Base-by-base conservation (phyloP, 1,140 invertebrate genomes). In the Caenorhabditis inopinata region DNA sequence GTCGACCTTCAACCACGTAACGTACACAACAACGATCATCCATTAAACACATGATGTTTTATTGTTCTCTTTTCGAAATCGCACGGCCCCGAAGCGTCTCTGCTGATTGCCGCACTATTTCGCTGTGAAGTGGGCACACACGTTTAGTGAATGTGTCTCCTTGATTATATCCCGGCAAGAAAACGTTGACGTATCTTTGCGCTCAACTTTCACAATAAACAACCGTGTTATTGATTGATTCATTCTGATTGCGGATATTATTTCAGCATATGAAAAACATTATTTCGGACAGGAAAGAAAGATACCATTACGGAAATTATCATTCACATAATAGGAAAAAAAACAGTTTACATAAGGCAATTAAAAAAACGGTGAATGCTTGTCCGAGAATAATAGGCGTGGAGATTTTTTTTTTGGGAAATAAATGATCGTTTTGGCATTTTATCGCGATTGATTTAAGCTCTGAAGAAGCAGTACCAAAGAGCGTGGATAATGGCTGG, bases 401-500 rank as follows among this genome's bases (percentile, higher is more conserved):
- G 48, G 5, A 7, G 18, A n/a, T 18, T 46, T 23, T 23, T 47
- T 49, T 75, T 47, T 5, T 12, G 18, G 21, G 11, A 42, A 6
- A 6, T 14, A 16, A 11, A 5, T 11, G 23, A 45, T 74, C 47
- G 35, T 5, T 6, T 29, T 47, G 74, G 74, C 42, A 75, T 12
- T 47, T 48, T 6, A 16, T 38, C 25, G 16, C 25, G 45, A 53
- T n/a, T 38, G 47, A 29, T 76, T 35, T 42, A 38, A 76, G 32
- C 48, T 49, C 47, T 38, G 47, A 49, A 76, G 47, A 76, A 75
- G 45, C 80, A 80, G 53, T 68, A 83, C 82, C 82, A 83, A 80
- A 83, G 79, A 48, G 82, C 82, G 46, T 83, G 82, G 79, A 83
- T 83, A 53, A 83, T 73, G 32, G 82, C 82, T 38, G 82, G 82